Percentiles rank a stretch among this genome's conserved stretches.
These are phyloP conservation scores for Holothuria scabra DNA, from an alignment of 53 echinoderm and acorn worm genomes.

Conservation along the genomic window DNA sequence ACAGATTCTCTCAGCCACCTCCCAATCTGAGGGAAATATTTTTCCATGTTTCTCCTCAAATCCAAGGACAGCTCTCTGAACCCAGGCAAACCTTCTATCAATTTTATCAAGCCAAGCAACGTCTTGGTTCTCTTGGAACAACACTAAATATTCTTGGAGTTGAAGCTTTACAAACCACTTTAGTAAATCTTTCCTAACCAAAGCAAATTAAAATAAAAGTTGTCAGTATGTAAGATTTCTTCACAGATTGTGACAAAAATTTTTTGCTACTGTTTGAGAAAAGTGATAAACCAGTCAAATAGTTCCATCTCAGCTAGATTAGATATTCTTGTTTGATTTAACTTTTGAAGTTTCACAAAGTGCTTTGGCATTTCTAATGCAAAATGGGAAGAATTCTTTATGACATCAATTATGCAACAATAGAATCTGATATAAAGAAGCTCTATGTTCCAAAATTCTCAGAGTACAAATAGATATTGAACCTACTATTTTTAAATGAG, in stretches of 20 bases:
- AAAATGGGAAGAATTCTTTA: no score
- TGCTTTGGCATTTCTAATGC: no score
- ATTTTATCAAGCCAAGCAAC: conserved; percentile 99
- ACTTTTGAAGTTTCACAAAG: no score
- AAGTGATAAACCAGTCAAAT: not conserved
- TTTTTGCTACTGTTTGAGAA: not conserved
- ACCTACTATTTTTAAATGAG: no score
- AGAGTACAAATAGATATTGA: no score
- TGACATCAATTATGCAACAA: no score
- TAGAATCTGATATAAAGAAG: no score
- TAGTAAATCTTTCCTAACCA: conserved; percentile 83
- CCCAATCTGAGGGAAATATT: conserved; percentile 95
- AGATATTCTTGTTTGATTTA: not conserved
- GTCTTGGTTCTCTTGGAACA: conserved; percentile 97
- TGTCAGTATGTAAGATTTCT: not conserved
- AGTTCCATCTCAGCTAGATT: not conserved
- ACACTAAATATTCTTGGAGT: conserved; percentile 93
- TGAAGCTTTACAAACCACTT: conserved; percentile 98
- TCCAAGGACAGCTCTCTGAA: conserved; percentile 96
- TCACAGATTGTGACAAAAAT: not conserved
- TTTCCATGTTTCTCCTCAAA: conserved; percentile 94
- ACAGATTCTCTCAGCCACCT: conserved; percentile 95
- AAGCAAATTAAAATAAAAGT: not conserved
- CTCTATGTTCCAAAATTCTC: no score
- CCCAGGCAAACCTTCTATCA: conserved; percentile 97